Conservation (phyloP, 1,140 invertebrate genomes). For the Calliopsis andreniformis region DNA sequence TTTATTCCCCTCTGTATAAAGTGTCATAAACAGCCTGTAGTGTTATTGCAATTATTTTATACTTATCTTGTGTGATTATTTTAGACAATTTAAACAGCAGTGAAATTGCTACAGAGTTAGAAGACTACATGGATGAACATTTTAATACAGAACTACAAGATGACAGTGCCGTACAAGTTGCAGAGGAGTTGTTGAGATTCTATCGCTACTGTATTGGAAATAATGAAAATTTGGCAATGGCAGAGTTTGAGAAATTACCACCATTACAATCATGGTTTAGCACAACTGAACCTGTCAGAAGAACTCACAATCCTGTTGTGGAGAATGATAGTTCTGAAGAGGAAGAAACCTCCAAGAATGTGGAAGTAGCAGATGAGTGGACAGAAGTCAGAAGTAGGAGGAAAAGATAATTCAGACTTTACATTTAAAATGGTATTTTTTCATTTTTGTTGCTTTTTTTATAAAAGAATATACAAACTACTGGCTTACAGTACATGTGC, state of each 20-base stretch:
- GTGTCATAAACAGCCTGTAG: background rate
- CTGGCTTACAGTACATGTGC: conserved; percentile 26
- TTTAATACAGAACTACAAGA: conserved; percentile 74
- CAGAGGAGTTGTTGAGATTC: conserved; percentile 72
- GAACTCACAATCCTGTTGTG: background rate
- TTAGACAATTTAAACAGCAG: conserved; percentile 63
- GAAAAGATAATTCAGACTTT: conserved; percentile 57
- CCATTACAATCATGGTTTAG: conserved; percentile 72
- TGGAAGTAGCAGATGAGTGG: conserved; percentile 64
- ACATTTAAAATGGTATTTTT: conserved; percentile 37
- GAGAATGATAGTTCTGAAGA: conserved; percentile 37
- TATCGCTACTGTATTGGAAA: conserved; percentile 62
- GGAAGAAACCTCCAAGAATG: conserved; percentile 33
- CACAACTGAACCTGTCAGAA: conserved; percentile 25
- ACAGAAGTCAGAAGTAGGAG: conserved; percentile 61
- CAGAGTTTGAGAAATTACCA: conserved; percentile 71
- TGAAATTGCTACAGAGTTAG: conserved; percentile 68
- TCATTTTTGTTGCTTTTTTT: conserved; percentile 43
- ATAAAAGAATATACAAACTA: conserved; percentile 48
- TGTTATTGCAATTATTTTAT: background rate
- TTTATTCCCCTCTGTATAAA: background rate
- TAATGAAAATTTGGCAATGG: conserved; percentile 46
- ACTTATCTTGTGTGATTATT: conserved; percentile 11
- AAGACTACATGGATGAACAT: conserved; percentile 70
- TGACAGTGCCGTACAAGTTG: conserved; percentile 70